Percentiles rank a stretch among this genome's conserved stretches.
Evolutionary conservation across 2,888 invertebrate species (phyloP).

Genomic region (Leptinotarsa rubiginosa): DNA sequence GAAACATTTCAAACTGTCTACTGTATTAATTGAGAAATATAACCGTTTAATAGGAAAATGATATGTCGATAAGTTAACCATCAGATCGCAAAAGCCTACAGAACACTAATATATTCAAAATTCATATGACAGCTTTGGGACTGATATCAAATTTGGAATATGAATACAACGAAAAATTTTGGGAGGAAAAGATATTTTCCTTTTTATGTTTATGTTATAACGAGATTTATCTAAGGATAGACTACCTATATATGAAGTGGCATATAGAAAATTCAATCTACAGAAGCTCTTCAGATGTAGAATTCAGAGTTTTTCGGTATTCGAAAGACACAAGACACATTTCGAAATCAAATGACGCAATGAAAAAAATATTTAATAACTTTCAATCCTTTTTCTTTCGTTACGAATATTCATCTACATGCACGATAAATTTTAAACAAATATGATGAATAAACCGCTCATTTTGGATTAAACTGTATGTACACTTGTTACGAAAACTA

Average conservation of each 20-base stretch:
- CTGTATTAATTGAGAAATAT: no score
- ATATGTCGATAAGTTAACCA: no score
- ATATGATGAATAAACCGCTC: no score
- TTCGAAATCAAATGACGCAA: background rate
- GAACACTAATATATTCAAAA: no score
- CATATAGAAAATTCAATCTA: background rate
- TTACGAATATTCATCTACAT: no score
- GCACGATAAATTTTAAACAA: no score
- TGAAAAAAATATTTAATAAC: background rate
- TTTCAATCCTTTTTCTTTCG: background rate
- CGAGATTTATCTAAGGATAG: constrained; percentile 70
- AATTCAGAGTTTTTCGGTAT: background rate
- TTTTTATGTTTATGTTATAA: constrained; percentile 69
- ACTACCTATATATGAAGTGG: background rate
- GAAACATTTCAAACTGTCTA: no score
- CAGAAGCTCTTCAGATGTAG: background rate
- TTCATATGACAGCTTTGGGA: no score
- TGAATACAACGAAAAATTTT: constrained; percentile 50
- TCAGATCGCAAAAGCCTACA: background rate
- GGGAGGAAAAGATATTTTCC: constrained; percentile 64
- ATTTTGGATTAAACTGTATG: no score
- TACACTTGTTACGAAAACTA: background rate
- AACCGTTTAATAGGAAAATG: no score
- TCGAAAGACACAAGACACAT: background rate
- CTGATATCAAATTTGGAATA: background rate